A percentile compares a stretch with the other conserved stretches of the same genome.
Conservation (phyloP, 2,797 vertebrate genomes). For the Urocyon cinereoargenteus region DNA sequence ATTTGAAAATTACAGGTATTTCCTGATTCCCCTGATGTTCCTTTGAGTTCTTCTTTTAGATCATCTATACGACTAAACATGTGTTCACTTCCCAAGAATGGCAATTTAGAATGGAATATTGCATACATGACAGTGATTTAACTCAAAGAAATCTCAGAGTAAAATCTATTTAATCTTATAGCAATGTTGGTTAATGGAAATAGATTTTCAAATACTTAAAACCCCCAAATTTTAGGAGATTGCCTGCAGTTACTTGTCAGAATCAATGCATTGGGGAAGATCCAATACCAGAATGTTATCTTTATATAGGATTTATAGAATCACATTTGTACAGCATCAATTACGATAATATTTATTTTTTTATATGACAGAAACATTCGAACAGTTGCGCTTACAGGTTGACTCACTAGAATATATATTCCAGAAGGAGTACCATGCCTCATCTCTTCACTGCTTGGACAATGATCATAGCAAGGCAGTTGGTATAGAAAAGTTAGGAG, state of each 20-base stretch:
- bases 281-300: constrained; percentile 36
- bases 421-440: neutral
- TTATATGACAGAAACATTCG: constrained; percentile 40
- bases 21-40: constrained; percentile 33
- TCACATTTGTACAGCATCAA: neutral
- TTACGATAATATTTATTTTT: neutral
- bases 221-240: neutral
- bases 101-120: constrained; percentile 13
- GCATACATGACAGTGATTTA: neutral
- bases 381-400: neutral
- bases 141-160: constrained; percentile 10
- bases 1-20: constrained; percentile 34
- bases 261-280: neutral
- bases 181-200: neutral
- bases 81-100: constrained; percentile 8
- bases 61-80: neutral
- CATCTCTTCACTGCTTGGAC: neutral
- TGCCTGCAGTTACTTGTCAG: constrained; percentile 28
- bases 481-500: neutral
- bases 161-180: constrained; percentile 52
- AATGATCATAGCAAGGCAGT: neutral
- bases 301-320: constrained; percentile 13
- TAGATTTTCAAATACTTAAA: constrained; percentile 41
- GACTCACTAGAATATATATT: neutral
- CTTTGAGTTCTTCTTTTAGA: constrained; percentile 3